Evolutionary conservation across 2,113 vertebrate species (phyloP), one percentile per base, ranked within the genome.

Genomic region (Ictidomys tridecemlineatus): DNA sequence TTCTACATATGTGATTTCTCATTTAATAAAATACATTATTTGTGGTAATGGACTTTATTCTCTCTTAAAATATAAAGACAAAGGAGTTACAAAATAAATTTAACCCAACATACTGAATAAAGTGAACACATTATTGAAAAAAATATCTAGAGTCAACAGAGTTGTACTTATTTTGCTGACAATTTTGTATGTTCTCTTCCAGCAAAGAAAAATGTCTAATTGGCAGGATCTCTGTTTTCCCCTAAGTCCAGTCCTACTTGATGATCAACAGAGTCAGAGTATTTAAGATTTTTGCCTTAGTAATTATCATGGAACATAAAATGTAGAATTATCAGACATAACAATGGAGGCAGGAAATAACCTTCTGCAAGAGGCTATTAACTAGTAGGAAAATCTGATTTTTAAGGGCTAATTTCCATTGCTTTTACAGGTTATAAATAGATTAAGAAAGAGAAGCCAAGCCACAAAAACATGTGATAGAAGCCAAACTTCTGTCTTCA

Each of bases 281-380:
- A 67, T 37, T 91, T 90, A 85, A 83, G 42, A 91, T 78, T 34
- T 67, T 42, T 85, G 56, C 13, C 72, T 91, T 94, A 77, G 63
- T 73, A 86, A 83, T 10, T 82, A 69, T 51, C 65, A 78, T 45
- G 82, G 26, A 22, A 37, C 30, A 39, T 85, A 73, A 92, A 93
- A 92, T 90, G 63, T 17, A 67, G 53, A 45, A 79, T 83, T 83
- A 56, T 88, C 39, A 28, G 70, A 85, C 90, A 94, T 61, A 80
- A 79, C 12, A 32, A 70, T 10, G 51, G 13, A 70, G 58, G 45
- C 79, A 93, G 37, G 42, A 92, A 96, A 53, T 58, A 89, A 89
- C 77, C 37, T 12, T 17, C 58, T 22, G 48, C 34, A 24, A 79
- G 67, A 91, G 28, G 39, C 85, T 39, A 58, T 24, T 80, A 84